Conservation (phyloP, 2,113 vertebrate genomes). For the Psammodynastes pulverulentus region DNA sequence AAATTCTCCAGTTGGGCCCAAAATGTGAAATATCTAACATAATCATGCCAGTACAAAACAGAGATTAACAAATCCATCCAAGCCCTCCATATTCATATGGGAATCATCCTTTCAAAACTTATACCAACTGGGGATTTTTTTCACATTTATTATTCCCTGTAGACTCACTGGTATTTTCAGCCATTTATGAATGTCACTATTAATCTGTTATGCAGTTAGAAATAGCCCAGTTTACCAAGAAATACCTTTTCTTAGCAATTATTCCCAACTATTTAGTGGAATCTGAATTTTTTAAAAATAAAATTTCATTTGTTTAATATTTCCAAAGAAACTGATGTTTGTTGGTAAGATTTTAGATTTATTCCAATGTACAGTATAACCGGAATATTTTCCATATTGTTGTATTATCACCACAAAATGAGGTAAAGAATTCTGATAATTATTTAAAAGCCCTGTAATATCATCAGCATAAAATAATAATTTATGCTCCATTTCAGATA, state of each 20-base stretch:
- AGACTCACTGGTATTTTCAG: not conserved
- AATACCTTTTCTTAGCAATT: not conserved
- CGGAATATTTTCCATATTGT: not conserved
- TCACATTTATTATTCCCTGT: not conserved
- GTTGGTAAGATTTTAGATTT: not conserved
- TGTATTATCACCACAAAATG: not conserved
- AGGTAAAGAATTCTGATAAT: not conserved
- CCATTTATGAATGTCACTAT: not conserved
- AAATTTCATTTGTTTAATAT: not conserved
- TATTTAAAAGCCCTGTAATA: not conserved
- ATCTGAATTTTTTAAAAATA: not conserved
- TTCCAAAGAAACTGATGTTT: not conserved
- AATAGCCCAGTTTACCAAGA: not conserved
- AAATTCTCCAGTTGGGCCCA: not conserved
- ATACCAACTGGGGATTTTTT: not conserved
- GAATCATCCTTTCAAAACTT: not conserved
- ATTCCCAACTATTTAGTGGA: not conserved
- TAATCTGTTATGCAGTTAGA: not conserved
- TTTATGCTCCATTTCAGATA: not conserved
- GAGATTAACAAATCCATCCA: not conserved
- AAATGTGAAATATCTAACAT: not conserved
- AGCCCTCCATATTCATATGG: not conserved
- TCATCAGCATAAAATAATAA: not conserved
- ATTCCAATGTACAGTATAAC: not conserved
- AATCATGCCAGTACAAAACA: not conserved